Evolutionary conservation across 2,797 vertebrate genomes (phyloP), one percentile per base, ranked within the genome.

Genomic region (Sebastiscus tertius): DNA sequence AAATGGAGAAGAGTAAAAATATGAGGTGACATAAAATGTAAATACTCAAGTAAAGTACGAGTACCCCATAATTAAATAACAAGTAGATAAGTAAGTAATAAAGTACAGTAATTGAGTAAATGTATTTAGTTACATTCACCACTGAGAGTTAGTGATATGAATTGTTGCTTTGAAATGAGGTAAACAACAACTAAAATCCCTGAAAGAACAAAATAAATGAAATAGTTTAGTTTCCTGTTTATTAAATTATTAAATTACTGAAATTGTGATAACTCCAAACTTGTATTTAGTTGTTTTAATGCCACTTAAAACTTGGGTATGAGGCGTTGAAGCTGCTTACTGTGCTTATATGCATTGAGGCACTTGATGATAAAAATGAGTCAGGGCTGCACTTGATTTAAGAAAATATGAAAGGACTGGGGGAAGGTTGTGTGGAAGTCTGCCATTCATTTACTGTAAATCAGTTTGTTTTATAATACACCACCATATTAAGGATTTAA

Each of bases 291-390:
- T 60, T 64, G 33, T 54, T 73, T 71, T 24, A 29, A 3, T 46
- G 58, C 20, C n/a, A 4, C 65, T 78, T 52, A 9, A 62, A 54
- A 34, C 20, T 34, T 64, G 34, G 64, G 31, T 59, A 8, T 18
- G 18, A 20, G 7, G 31, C 4, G 3, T 46, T 77, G 49, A 81
- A 71, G 31, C 59, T 75, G 42, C 60, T 56, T 56, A 6, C 22
- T 46, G 61, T 69, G 52, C 13, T 36, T 27, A 26, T 27, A 29
- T 75, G 77, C 27, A 68, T 60, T 11, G 13, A 80, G 72, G 70
- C 55, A 55, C 18, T 54, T 66, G 59, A 72, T 62, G 8, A 65
- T 85, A 64, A 79, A 70, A 71, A 29, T 65, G 42, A 83, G 42
- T 55, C 22, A 24, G 18, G 26, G 34, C 56, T 36, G 27, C 33